Base-by-base conservation (phyloP, 23 tunicate species). In the Oikopleura dioica region DNA sequence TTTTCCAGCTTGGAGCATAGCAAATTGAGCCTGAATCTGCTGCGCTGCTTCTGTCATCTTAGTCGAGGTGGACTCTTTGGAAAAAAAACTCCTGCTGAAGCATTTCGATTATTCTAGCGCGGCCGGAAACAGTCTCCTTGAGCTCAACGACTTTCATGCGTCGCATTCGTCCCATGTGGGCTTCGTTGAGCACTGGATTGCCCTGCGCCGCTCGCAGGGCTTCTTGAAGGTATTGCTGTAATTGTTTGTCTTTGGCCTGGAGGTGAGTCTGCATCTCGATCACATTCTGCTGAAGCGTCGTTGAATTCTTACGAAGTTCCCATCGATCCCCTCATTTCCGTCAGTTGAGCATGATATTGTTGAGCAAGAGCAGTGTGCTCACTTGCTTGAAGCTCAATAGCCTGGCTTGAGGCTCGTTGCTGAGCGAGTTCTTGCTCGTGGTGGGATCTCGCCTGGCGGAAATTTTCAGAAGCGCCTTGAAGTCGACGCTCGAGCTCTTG, bases 211-310 rank as follows among this genome's bases (percentile, higher is more conserved):
- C 30, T 63, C 72, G 29, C 26, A 12, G 72, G 2, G 72, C 72
- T 63, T 63, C 72, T 63, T 63, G 72, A 2, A 63, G 26, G 72
- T 63, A 63, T 31, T 12, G 16, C 5, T 63, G 29, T 21, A 63
- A 28, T 28, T 63, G 72, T 63, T 63, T 63, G 33, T 63, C 72
- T 63, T 63, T 63, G 33, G 72, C 72, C 33, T 63, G 72, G 29
- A 63, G 33, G 4, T 63, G 72, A 5, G 72, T 44, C 16, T 9
- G 21, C 9, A 44, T 44, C 21, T 44, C 16, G 21, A 44, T 44
- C 55, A 21, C 21, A 9, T 9, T 9, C 55, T 44, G 55, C 55
- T 44, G 55, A 44, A 44, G 55, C 55, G 9, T 9, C 21, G 55
- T 44, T 9, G 55, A 44, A 44, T 44, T 9, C 21, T 9, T 44